Base-by-base conservation (phyloP, 2,113 vertebrate species). In the Ancistrus triradiatus region DNA sequence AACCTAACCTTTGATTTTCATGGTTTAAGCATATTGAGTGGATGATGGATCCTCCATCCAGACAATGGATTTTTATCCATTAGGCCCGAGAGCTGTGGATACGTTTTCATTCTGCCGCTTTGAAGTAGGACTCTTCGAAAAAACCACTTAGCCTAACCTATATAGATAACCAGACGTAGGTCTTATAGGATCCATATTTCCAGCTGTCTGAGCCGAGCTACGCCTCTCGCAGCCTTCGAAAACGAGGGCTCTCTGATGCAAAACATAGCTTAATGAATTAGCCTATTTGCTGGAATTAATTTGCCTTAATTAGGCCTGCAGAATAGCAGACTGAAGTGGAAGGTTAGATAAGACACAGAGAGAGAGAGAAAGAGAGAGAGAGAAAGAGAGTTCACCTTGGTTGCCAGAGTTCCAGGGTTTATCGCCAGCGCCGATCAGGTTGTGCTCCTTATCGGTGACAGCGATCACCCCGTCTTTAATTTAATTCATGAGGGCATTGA, bases 401-500 rank as follows among this genome's bases (percentile, higher is more conserved):
- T 44, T 63, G 52, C 46, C 43, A 14, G 38, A 10, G 52, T 56
- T 53, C 64, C 27, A 40, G 56, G n/a, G 56, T 64, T 65, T 61
- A 69, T 69, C 60, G 9, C 5, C 60, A 10, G 21, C 49, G 15
- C 48, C 43, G 66, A 73, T 73, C 60, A 49, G 27, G 25, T 33
- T 5, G 25, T 24, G 37, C 28, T 51, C 44, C 42, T 64, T 73
- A 73, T 73, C 71, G 18, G 31, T 31, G 60, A 59, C 52, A 49
- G 47, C 61, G 31, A 73, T 73, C 66, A 49, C 42, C 17, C 60
- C 55, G 28, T 38, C 63, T 42, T 65, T 73, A 56, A 69, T 73
- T 73, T 69, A 60, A 65, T 73, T 65, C 71, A 60, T 65, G 66
- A 73, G 61, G 55, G 66, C 66, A 69, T 68, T 65, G 71, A 69